These are phyloP conservation scores for Heliangelus exortis DNA, from an alignment of 2,797 vertebrate species.

Conservation along the genomic window DNA sequence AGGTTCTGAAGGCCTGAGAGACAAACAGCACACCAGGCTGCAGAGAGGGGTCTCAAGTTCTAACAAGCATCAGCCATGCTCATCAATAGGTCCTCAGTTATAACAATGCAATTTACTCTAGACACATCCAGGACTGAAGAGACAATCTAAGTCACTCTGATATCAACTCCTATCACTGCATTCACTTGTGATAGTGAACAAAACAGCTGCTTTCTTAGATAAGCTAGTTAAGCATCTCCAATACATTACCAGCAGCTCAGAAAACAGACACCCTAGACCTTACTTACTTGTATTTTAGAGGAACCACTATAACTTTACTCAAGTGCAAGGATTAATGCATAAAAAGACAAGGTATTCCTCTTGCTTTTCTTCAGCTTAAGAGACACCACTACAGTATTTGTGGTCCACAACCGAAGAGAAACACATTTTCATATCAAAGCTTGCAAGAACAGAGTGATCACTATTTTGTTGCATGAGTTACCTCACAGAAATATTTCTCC, in stretches of 20 bases:
- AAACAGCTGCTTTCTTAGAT: background rate
- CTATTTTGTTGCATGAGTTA: background rate
- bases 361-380: background rate
- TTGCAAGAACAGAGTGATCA: background rate
- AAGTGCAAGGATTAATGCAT: background rate
- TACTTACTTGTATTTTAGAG: background rate
- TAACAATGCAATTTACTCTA: background rate
- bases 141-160: background rate
- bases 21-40: background rate
- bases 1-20: background rate
- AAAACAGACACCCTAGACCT: background rate
- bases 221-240: background rate
- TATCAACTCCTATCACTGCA: background rate
- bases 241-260: background rate
- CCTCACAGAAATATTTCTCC: background rate
- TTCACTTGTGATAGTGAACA: background rate
- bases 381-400: background rate
- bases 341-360: background rate
- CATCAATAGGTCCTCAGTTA: background rate
- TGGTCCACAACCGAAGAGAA: background rate
- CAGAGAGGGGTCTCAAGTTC: background rate
- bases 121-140: background rate
- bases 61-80: background rate
- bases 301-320: background rate
- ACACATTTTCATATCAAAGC: background rate